phyloP scores from a whole-genome alignment of 2,113 vertebrate genomes.

The Charina bottae region DNA sequence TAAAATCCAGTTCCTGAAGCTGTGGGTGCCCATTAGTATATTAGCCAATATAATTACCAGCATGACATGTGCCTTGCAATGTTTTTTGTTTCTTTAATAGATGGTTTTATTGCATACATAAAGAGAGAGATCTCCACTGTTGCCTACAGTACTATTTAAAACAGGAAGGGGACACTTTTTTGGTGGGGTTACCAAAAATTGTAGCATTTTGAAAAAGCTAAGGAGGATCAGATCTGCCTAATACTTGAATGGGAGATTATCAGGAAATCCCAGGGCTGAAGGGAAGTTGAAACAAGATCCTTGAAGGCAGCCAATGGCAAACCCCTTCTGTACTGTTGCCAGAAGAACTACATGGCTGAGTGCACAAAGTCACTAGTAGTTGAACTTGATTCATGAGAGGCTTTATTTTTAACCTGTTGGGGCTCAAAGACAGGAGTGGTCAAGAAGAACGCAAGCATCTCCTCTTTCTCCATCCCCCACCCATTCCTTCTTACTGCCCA shows the following conservation, averaged over 20 bases:
- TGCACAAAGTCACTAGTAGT: background rate
- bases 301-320: background rate
- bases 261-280: background rate
- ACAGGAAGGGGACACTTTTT: background rate
- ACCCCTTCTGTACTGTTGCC: background rate
- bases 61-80: background rate
- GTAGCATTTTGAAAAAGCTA: background rate
- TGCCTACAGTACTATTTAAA: background rate
- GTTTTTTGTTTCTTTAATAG: background rate
- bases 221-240: background rate
- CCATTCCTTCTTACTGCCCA: background rate
- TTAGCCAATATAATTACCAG: background rate
- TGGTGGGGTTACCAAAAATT: background rate
- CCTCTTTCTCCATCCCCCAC: background rate
- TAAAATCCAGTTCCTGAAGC: background rate
- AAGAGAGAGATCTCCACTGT: background rate
- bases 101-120: background rate
- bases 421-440: background rate
- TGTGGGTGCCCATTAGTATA: background rate
- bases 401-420: background rate
- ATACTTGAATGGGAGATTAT: background rate
- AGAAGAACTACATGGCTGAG: background rate
- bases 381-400: background rate
- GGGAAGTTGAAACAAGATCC: background rate
- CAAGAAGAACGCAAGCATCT: background rate